Base-by-base conservation (phyloP, 1,140 invertebrate genomes). In the Drosophila kohkoa region DNA sequence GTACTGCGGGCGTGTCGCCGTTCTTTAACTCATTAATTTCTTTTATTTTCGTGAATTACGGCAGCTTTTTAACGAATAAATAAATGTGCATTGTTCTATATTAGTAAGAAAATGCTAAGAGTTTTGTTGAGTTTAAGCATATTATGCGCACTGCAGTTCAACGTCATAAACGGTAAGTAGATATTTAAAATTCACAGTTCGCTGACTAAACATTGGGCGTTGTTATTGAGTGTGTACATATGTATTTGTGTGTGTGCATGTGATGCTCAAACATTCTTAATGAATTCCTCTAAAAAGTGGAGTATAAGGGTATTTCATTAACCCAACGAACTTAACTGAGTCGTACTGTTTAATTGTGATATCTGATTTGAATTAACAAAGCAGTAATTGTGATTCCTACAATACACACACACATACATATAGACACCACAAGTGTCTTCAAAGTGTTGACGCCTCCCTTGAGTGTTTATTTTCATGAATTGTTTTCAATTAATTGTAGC, bases 161-260 rank as follows among this genome's bases (percentile, higher is more conserved):
- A 43, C 52, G 32, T 76, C n/a, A 65, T 28, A n/a, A 32, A 74
- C 25, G 83, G 82, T 87, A 51, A 79, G 83, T 62, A 11, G 15
- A 1, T 8, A 11, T 0, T 11, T 7, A 2, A 13, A 15, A 38
- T 49, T 52, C 16, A 38, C 41, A 69, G 8, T 6, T 8, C 15
- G 64, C 69, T 70, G 57, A 62, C 72, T 70, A 62, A 69, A 69
- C 72, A 63, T 74, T 55, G 82, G 82, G 82, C 82, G 82, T 86
- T 87, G 83, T 62, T 75, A 64, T 54, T 54, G 15, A 55, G 30
- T 30, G 38, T 32, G 38, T 30, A n/a, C 35, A 25, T 43, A 51
- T 35, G 16, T 63, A 32, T 63, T 41, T 54, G 2, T 74, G 41
- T 52, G 48, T 54, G 66, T 35, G 49, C 5, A 8, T 51, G 48